A percentile compares a stretch with the other conserved stretches of the same genome.
phyloP scores from a whole-genome alignment of 1,140 invertebrate species.

The Sogatella furcifera region DNA sequence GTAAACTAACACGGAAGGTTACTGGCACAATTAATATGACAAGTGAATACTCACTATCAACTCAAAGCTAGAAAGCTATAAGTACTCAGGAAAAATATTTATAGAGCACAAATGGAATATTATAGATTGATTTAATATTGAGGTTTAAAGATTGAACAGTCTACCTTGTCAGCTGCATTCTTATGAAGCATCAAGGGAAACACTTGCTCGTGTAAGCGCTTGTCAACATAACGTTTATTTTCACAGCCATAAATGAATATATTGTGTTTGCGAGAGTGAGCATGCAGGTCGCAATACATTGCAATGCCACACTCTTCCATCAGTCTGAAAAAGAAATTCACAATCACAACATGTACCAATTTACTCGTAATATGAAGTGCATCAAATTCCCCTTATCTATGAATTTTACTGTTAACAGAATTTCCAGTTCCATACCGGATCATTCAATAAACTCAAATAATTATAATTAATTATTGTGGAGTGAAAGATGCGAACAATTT shows the following conservation, averaged over 20 bases:
- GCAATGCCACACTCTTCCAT: conserved; percentile 86
- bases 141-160: not conserved
- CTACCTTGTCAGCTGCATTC: conserved; percentile 83
- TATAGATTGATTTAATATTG: no score
- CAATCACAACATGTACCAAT: not conserved
- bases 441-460: no score
- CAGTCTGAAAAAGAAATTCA: conserved; percentile 41
- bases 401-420: no score
- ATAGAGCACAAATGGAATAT: no score
- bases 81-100: no score
- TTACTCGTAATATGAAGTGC: not conserved
- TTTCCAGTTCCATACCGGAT: no score
- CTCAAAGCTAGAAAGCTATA: no score
- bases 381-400: not conserved
- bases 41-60: no score
- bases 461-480: no score
- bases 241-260: conserved; percentile 95
- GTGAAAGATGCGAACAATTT: no score
- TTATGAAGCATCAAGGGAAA: conserved; percentile 88
- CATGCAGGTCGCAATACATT: conserved; percentile 92
- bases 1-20: no score
- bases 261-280: conserved; percentile 88
- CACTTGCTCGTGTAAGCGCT: conserved; percentile 72
- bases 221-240: conserved; percentile 60
- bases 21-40: no score